Evolutionary conservation across 2,888 invertebrate species (phyloP).

Genomic region (Dryadula phaetusa): DNA sequence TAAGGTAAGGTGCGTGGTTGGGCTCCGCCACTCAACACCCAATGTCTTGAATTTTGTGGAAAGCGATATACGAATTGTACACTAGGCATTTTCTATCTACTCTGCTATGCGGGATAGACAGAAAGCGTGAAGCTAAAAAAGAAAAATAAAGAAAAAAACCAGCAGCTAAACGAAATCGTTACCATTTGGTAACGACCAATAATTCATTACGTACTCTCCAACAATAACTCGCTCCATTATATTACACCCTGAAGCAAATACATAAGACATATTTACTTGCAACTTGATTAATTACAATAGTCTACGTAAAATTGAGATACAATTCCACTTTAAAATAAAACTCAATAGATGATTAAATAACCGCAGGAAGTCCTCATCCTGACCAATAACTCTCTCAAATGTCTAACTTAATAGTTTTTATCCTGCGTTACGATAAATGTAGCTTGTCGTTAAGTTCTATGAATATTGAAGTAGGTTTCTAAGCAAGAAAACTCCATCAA

Average conservation of each 20-base stretch:
- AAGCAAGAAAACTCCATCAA: conserved; percentile 48
- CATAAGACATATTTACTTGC: conserved; percentile 16
- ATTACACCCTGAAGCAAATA: neutral
- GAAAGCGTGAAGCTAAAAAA: too few relatives aligned
- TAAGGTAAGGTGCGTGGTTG: too few relatives aligned
- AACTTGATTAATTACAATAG: conserved; percentile 27
- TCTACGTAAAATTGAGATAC: conserved; percentile 22
- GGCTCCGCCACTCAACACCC: too few relatives aligned
- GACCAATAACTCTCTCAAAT: conserved; percentile 47
- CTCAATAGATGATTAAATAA: conserved; percentile 37
- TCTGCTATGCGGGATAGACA: too few relatives aligned
- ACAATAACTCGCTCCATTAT: conserved; percentile 1
- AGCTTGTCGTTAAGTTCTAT: conserved; percentile 53
- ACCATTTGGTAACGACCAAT: neutral
- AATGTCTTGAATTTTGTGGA: too few relatives aligned
- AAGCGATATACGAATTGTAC: too few relatives aligned
- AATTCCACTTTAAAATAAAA: conserved; percentile 31
- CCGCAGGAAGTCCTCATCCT: conserved; percentile 46
- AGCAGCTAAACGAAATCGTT: neutral
- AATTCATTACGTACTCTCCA: neutral
- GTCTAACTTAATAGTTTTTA: conserved; percentile 44
- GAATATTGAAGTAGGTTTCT: conserved; percentile 62
- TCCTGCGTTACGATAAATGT: conserved; percentile 44
- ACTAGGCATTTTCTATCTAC: too few relatives aligned
- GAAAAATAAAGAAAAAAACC: too few relatives aligned